Evolutionary conservation across 2,113 vertebrate species (phyloP).

Genomic region (Alouatta palliata): DNA sequence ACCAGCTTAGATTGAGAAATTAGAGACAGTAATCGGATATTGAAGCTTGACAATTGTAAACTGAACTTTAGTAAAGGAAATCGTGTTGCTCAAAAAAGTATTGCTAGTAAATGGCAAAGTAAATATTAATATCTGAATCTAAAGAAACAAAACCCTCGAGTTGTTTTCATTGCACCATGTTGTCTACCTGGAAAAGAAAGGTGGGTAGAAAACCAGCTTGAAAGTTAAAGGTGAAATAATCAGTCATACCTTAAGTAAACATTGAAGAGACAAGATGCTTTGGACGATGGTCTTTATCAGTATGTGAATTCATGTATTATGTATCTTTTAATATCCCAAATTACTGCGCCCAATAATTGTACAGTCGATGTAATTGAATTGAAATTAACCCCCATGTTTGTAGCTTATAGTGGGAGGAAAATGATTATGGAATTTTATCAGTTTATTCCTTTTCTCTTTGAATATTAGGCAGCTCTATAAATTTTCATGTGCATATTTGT

Average conservation of each 20-base stretch:
- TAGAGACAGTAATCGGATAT: not conserved
- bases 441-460: not conserved
- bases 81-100: not conserved
- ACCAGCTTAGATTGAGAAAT: not conserved
- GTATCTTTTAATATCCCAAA: not conserved
- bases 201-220: not conserved
- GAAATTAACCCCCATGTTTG: not conserved
- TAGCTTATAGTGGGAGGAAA: not conserved
- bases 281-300: fast-evolving
- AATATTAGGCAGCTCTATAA: not conserved
- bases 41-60: not conserved
- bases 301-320: not conserved
- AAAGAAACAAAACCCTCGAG: not conserved
- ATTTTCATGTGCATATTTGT: not conserved
- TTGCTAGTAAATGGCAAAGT: not conserved
- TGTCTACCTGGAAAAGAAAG: not conserved
- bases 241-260: not conserved
- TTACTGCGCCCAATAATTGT: not conserved
- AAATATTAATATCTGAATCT: not conserved
- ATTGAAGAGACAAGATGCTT: not conserved
- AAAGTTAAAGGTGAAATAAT: not conserved
- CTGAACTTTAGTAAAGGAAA: not conserved
- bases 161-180: not conserved
- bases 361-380: not conserved
- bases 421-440: not conserved